These are phyloP conservation scores for Strigamia maritima DNA, from an alignment of 2,888 invertebrate species.

Conservation along the genomic window DNA sequence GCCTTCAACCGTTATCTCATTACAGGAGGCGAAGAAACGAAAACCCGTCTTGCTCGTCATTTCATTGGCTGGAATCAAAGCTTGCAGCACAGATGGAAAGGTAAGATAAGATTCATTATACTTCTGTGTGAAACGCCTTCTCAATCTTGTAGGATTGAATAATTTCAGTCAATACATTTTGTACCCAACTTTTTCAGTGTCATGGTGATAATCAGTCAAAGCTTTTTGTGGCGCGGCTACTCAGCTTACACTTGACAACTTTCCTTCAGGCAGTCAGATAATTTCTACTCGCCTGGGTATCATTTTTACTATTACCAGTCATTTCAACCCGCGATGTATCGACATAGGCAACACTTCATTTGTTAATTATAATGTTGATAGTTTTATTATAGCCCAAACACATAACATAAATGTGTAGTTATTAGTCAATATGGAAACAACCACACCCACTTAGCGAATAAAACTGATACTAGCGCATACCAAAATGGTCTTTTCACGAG, in stretches of 20 bases:
- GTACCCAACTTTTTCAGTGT: not conserved
- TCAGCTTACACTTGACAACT: not conserved
- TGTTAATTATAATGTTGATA: slow-evolving; percentile 10
- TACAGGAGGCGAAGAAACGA: slow-evolving; percentile 57
- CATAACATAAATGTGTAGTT: not conserved
- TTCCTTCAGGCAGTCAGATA: not conserved
- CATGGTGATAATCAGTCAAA: not conserved
- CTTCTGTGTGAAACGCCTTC: slow-evolving; percentile 6
- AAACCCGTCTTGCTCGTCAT: slow-evolving; percentile 71
- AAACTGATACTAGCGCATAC: not conserved
- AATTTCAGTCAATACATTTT: slow-evolving; percentile 1
- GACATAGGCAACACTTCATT: not conserved
- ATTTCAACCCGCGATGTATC: not conserved
- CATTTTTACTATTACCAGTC: not conserved
- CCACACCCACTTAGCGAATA: not conserved
- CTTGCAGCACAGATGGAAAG: slow-evolving; percentile 79
- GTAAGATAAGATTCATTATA: slow-evolving; percentile 55
- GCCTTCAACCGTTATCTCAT: slow-evolving; percentile 35
- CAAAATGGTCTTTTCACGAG: no score
- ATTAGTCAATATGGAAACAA: not conserved
- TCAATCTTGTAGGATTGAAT: slow-evolving; percentile 20
- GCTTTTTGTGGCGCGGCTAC: not conserved
- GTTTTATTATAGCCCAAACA: not conserved
- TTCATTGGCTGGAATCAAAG: slow-evolving; percentile 73
- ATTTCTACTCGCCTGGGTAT: not conserved